phyloP scores from a whole-genome alignment of 23 tunicate genomes.

The Ascidia mentula region DNA sequence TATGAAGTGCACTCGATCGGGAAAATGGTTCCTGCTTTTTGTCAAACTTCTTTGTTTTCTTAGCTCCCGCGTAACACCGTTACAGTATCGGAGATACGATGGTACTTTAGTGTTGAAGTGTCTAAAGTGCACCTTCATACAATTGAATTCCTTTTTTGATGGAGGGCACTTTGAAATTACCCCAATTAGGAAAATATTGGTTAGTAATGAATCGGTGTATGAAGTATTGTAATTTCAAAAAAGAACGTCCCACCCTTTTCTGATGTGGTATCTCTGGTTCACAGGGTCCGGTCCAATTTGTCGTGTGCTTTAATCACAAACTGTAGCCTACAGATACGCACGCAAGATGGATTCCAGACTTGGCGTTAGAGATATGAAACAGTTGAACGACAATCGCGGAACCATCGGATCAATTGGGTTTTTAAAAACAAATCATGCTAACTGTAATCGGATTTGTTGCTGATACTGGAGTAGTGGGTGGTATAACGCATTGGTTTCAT shows the following conservation, averaged over 20 bases:
- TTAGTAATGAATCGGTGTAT: background rate
- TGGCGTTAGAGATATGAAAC: background rate
- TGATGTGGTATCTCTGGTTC: background rate
- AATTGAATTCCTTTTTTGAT: background rate
- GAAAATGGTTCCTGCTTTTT: background rate
- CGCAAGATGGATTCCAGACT: conserved; percentile 5
- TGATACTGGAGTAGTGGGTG: background rate
- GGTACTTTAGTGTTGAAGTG: background rate
- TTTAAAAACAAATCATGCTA: background rate
- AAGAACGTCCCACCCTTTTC: background rate
- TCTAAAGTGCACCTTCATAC: background rate
- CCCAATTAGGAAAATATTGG: no score
- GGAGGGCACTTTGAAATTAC: background rate
- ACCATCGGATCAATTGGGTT: conserved; percentile 4
- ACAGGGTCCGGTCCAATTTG: background rate
- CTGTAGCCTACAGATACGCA: background rate
- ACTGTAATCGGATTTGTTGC: background rate
- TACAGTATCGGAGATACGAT: conserved; percentile 6
- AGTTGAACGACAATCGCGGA: background rate
- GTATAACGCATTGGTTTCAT: background rate
- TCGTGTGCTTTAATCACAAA: conserved; percentile 4
- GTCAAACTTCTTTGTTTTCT: conserved; percentile 1
- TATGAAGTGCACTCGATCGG: background rate
- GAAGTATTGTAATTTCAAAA: background rate
- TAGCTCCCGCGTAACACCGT: background rate